A percentile compares a stretch with the other conserved stretches of the same genome.
phyloP scores from a whole-genome alignment of 2,888 invertebrate species.

The Sepioteuthis lessoniana region DNA sequence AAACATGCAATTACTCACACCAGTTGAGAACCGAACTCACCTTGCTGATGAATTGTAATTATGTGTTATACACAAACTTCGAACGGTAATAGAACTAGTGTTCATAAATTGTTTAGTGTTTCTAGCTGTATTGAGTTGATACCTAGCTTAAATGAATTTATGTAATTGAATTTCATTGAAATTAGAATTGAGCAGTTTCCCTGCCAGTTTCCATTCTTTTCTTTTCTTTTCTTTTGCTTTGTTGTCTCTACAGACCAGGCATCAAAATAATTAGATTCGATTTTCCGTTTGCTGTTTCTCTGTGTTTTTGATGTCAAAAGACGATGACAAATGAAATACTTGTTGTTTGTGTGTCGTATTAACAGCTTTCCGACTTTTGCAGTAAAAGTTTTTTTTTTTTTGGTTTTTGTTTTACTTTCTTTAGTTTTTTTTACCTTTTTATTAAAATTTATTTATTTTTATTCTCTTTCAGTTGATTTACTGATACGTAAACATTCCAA shows the following conservation, averaged over 20 bases:
- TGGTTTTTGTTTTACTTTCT: too few relatives aligned
- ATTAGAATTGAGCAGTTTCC: not conserved
- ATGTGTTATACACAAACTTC: too few relatives aligned
- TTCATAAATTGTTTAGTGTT: too few relatives aligned
- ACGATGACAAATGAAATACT: not conserved
- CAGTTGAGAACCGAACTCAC: too few relatives aligned
- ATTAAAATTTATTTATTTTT: not conserved
- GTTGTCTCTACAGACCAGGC: not conserved
- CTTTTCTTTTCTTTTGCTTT: not conserved
- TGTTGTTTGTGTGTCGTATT: slow-evolving; percentile 9
- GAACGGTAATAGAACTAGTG: too few relatives aligned
- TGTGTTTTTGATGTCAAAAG: not conserved
- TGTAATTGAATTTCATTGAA: slow-evolving; percentile 11
- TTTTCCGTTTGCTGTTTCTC: not conserved
- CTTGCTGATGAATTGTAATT: too few relatives aligned
- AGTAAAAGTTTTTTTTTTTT: not conserved
- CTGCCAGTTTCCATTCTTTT: not conserved
- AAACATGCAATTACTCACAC: too few relatives aligned
- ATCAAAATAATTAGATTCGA: slow-evolving; percentile 10
- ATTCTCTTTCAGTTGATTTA: not conserved
- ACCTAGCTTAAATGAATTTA: slow-evolving; percentile 33
- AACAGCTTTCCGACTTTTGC: not conserved
- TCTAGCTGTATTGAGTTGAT: not conserved
- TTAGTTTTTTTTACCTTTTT: too few relatives aligned
- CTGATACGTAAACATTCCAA: slow-evolving; percentile 33